Percentiles rank a stretch among this genome's conserved stretches.
These are phyloP conservation scores for Cranoglanis bouderius DNA, from an alignment of 2,113 vertebrate species.

Conservation along the genomic window DNA sequence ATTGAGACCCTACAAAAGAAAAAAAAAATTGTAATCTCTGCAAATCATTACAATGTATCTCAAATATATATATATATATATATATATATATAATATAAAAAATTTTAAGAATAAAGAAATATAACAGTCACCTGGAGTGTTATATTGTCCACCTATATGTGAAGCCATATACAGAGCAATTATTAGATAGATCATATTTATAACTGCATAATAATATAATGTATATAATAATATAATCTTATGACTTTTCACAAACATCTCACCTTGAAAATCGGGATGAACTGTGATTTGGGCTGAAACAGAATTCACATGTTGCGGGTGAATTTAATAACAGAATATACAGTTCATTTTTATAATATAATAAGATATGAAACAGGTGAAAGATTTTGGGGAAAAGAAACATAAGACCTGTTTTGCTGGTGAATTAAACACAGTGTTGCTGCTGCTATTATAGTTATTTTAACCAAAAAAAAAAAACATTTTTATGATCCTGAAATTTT, in stretches of 20 bases:
- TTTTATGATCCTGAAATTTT: not conserved
- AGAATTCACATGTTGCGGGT: not conserved
- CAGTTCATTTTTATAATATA: not conserved
- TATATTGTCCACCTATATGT: not conserved
- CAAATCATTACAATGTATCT: not conserved
- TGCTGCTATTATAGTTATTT: not conserved
- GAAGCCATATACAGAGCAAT: not conserved
- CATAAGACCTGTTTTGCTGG: not conserved
- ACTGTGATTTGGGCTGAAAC: not conserved
- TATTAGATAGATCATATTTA: not conserved
- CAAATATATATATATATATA: too few species aligned
- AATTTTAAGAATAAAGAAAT: not conserved
- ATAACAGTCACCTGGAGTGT: not conserved
- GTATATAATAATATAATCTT: not conserved
- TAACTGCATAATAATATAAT: not conserved
- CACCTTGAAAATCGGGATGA: not conserved
- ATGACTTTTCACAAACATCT: not conserved
- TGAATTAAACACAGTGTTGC: not conserved
- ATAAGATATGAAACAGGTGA: not conserved
- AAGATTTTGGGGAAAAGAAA: not conserved
- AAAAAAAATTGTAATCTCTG: not conserved
- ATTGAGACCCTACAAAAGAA: not conserved
- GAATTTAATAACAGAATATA: not conserved
- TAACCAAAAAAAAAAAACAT: not conserved
- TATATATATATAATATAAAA: not conserved